A percentile compares a stretch with the other conserved stretches of the same genome.
phyloP scores from a whole-genome alignment of 2,888 invertebrate species.

The Panopea generosa region DNA sequence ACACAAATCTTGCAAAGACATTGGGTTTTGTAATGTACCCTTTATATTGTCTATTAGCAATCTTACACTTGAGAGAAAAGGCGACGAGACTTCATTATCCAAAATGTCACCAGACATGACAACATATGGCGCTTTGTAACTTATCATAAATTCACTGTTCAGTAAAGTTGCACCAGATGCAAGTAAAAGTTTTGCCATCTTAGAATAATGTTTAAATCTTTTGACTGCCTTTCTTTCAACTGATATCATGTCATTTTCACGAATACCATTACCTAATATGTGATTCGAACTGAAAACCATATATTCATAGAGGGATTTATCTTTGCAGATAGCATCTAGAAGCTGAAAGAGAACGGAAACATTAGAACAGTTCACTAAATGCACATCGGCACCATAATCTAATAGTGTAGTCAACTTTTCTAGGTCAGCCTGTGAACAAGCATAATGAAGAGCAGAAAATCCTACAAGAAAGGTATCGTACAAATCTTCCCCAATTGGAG shows the following conservation, averaged over 20 bases:
- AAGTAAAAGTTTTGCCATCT: not conserved
- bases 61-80: not conserved
- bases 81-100: not conserved
- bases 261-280: not conserved
- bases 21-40: not conserved
- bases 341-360: conserved; percentile 8
- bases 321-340: conserved; percentile 8
- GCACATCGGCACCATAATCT: conserved; percentile 13
- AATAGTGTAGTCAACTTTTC: not conserved
- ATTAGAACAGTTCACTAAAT: not conserved
- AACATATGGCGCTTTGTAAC: not conserved
- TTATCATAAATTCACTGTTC: not conserved
- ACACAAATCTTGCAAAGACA: conserved; percentile 1
- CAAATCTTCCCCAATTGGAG: not conserved
- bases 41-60: conserved; percentile 6
- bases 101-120: not conserved
- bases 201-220: not conserved
- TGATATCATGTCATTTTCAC: not conserved
- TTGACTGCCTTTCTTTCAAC: not conserved
- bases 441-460: conserved; percentile 6
- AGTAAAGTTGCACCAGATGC: not conserved
- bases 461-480: conserved; percentile 1
- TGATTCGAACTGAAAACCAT: conserved; percentile 1
- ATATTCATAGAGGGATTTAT: conserved; percentile 3
- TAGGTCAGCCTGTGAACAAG: conserved; percentile 6